These are phyloP conservation scores for Gallinago jamesoni DNA, from an alignment of 2,113 vertebrate genomes.

Conservation along the genomic window DNA sequence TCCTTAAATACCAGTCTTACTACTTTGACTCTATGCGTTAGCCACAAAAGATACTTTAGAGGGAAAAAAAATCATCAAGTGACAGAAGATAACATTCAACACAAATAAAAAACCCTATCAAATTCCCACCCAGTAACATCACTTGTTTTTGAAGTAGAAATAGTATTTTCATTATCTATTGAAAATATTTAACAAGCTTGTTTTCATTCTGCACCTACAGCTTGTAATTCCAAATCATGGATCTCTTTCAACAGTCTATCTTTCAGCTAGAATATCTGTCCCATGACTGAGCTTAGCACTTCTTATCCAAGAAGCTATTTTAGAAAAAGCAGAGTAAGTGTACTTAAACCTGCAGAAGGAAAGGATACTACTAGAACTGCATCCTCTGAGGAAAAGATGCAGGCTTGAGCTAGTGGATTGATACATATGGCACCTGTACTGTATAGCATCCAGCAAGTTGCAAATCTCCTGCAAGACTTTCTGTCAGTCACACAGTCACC, in stretches of 20 bases:
- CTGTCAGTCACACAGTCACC: background rate
- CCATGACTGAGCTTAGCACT: slow-evolving; percentile 29
- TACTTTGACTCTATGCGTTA: background rate
- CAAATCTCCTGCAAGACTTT: background rate
- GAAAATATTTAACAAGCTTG: background rate
- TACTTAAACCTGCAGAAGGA: background rate
- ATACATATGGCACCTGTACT: background rate
- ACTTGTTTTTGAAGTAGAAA: background rate
- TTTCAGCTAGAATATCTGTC: background rate
- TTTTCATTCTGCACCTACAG: background rate
- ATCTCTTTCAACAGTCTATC: background rate
- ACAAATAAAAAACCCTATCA: background rate
- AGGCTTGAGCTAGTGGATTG: background rate
- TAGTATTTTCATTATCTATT: background rate
- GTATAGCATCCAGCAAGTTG: background rate
- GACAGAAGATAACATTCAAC: background rate
- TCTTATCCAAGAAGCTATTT: slow-evolving; percentile 9
- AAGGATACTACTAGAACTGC: background rate
- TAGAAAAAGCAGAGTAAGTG: background rate
- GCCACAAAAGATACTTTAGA: background rate
- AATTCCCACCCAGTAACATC: background rate
- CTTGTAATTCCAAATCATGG: background rate
- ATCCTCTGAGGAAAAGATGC: background rate
- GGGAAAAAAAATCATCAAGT: background rate
- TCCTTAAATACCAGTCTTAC: background rate